These are phyloP conservation scores for Perdita meconis DNA, from an alignment of 2,888 invertebrate species.

Conservation along the genomic window DNA sequence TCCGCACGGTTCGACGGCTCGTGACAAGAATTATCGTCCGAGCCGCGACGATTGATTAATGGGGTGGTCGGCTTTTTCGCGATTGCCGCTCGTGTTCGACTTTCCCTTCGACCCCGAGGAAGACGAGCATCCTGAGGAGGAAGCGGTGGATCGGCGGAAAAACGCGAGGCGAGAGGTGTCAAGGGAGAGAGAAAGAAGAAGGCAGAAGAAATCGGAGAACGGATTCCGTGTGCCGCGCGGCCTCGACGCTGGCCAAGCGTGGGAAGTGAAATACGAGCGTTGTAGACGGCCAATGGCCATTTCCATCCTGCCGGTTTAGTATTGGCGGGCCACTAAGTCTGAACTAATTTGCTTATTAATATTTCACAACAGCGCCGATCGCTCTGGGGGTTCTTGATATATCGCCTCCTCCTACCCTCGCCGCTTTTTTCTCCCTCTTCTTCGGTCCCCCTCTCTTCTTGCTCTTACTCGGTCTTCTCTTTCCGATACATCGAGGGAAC, in stretches of 20 bases:
- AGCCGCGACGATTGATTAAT: conserved; percentile 56
- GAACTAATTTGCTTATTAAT: conserved; percentile 83
- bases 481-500: neutral
- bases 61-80: conserved; percentile 45
- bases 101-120: neutral
- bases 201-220: conserved; percentile 54
- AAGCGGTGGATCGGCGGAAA: neutral
- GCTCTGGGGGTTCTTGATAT: conserved; percentile 78
- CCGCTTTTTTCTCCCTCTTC: neutral
- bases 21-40: conserved; percentile 58
- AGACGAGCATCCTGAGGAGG: neutral
- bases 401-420: conserved; percentile 69
- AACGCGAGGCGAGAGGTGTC: neutral
- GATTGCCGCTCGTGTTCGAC: conserved; percentile 1
- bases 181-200: conserved; percentile 2
- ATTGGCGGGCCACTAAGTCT: conserved; percentile 76
- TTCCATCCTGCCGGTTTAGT: conserved; percentile 72
- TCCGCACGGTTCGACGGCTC: neutral
- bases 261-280: conserved; percentile 80
- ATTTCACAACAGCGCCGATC: conserved; percentile 81
- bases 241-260: conserved; percentile 67
- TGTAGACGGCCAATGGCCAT: conserved; percentile 73
- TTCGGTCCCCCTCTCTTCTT: neutral
- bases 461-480: neutral
- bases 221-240: conserved; percentile 68